These are phyloP conservation scores for Hypotaenidia okinawae DNA, from an alignment of 2,797 vertebrate species.

Conservation along the genomic window DNA sequence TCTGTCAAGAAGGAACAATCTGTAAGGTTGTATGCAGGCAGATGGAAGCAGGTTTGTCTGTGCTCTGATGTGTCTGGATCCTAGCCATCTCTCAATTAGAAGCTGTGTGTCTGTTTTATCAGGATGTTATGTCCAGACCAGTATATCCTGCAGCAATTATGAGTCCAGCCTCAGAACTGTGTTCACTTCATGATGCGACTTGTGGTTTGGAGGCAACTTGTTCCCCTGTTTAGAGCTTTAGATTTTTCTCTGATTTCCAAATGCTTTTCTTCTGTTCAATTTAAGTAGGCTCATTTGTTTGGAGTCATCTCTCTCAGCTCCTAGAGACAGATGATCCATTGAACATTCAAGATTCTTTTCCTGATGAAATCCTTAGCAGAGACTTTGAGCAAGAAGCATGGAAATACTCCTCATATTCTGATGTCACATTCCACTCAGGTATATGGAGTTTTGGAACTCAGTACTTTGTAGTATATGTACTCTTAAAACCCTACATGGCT, in stretches of 20 bases:
- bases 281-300: constrained; percentile 89
- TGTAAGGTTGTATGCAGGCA: not conserved
- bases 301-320: constrained; percentile 88
- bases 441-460: not conserved
- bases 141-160: not conserved
- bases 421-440: constrained; percentile 84
- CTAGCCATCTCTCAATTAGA: not conserved
- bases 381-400: constrained; percentile 85
- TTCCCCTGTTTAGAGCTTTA: not conserved
- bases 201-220: not conserved
- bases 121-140: not conserved
- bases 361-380: constrained; percentile 86
- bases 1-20: not conserved
- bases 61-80: not conserved
- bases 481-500: not conserved
- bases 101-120: not conserved
- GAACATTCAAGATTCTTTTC: constrained; percentile 84
- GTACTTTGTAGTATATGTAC: not conserved
- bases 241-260: not conserved
- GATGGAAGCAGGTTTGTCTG: not conserved
- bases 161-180: not conserved
- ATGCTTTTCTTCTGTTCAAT: not conserved
- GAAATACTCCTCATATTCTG: constrained; percentile 89
- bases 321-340: constrained; percentile 86
- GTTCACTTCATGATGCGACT: not conserved